Conservation (phyloP, 2,113 vertebrate species). For the Salvelinus sp. region DNA sequence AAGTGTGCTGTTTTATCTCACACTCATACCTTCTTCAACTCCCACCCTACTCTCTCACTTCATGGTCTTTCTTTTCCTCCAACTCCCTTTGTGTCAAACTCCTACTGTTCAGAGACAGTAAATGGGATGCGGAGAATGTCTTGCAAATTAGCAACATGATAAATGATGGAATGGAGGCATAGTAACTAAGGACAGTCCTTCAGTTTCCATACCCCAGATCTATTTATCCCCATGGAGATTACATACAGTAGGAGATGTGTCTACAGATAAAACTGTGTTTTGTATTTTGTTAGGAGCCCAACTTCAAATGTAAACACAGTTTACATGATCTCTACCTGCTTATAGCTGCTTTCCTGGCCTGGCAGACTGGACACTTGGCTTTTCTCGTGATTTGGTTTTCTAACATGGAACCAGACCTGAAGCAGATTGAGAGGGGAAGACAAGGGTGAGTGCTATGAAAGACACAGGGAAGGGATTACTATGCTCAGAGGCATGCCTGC, state of each 20-base stretch:
- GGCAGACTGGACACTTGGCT: neutral
- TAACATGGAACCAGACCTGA: neutral
- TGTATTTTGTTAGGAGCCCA: too few relatives aligned
- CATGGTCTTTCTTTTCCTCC: neutral
- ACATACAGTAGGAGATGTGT: too few relatives aligned
- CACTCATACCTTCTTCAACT: neutral
- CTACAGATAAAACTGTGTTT: too few relatives aligned
- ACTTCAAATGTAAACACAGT: too few relatives aligned
- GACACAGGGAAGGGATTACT: neutral
- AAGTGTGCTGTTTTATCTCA: neutral
- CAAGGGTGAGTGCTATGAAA: neutral
- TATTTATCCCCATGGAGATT: too few relatives aligned
- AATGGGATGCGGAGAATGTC: neutral
- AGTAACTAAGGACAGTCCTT: too few relatives aligned
- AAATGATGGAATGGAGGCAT: too few relatives aligned
- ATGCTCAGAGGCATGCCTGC: neutral
- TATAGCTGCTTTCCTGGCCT: neutral
- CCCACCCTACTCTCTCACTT: neutral
- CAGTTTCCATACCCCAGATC: too few relatives aligned
- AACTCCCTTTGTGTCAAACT: slow-evolving; percentile 10
- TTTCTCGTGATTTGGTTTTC: neutral
- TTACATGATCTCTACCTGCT: too few relatives aligned
- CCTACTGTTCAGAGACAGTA: slow-evolving; percentile 26
- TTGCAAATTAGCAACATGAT: too few relatives aligned
- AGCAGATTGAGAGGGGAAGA: neutral